phyloP scores from a whole-genome alignment of 1,140 invertebrate species.

The Rhopalosiphum padi region DNA sequence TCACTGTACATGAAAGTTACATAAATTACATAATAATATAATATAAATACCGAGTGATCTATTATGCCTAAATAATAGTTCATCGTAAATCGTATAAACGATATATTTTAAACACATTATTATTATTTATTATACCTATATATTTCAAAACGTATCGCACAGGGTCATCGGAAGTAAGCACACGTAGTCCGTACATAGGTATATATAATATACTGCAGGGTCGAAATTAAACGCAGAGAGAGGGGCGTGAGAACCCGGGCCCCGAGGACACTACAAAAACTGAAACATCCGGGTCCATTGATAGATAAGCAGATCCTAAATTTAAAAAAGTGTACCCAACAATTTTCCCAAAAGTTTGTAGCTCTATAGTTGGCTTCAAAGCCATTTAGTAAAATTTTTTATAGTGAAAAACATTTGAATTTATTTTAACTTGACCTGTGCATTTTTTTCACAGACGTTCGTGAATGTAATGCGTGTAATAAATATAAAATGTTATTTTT shows the following conservation, averaged over 20 bases:
- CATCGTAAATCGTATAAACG: neutral
- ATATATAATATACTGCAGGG: neutral
- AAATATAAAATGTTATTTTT: neutral
- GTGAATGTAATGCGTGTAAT: no score
- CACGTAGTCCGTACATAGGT: neutral
- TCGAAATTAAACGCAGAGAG: neutral
- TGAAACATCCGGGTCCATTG: neutral
- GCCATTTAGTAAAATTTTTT: no score
- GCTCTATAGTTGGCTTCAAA: neutral
- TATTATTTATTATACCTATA: constrained; percentile 15
- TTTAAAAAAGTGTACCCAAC: neutral
- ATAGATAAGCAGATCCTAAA: neutral
- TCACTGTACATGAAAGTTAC: constrained; percentile 8
- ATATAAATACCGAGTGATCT: neutral
- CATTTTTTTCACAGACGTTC: no score
- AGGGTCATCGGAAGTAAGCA: neutral
- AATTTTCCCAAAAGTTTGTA: neutral
- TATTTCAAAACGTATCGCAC: constrained; percentile 8
- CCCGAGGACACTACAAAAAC: neutral
- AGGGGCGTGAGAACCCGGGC: neutral
- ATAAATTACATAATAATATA: neutral
- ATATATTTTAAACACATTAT: neutral
- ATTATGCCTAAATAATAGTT: neutral
- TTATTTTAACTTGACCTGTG: no score
- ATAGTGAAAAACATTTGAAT: no score